phyloP scores from a whole-genome alignment of 2,113 vertebrate species.

The Scophthalmus maximus region DNA sequence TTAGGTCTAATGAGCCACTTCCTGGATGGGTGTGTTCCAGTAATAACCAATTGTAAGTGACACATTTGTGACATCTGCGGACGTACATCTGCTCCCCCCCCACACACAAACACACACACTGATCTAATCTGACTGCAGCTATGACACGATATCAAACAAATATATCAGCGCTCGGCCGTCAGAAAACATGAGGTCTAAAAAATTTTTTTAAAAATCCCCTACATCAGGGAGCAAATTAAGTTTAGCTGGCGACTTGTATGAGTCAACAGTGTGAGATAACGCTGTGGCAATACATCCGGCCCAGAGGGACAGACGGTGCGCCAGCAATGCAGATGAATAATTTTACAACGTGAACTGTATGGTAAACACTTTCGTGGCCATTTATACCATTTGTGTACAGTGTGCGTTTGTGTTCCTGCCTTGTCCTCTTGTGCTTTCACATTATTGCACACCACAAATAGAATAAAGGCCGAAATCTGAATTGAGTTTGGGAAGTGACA shows the following conservation, averaged over 20 bases:
- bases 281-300: constrained; percentile 13
- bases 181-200: constrained; percentile 6
- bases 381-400: not conserved
- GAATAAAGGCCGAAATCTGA: not conserved
- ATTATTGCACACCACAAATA: too few relatives aligned
- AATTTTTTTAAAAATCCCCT: not conserved
- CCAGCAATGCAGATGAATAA: constrained; percentile 13
- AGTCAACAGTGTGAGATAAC: constrained; percentile 29
- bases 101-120: too few relatives aligned
- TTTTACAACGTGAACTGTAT: not conserved
- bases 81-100: too few relatives aligned
- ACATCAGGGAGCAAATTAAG: constrained; percentile 1
- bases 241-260: not conserved
- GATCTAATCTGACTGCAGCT: not conserved
- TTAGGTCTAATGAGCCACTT: not conserved
- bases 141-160: not conserved
- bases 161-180: not conserved
- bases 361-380: not conserved
- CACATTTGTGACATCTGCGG: too few relatives aligned
- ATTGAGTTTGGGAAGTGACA: not conserved
- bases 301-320: not conserved
- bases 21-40: too few relatives aligned
- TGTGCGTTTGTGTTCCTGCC: not conserved
- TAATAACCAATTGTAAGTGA: too few relatives aligned
- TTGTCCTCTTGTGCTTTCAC: not conserved